Conservation (phyloP, 2,797 vertebrate species). For the Loriculus beryllinus region DNA sequence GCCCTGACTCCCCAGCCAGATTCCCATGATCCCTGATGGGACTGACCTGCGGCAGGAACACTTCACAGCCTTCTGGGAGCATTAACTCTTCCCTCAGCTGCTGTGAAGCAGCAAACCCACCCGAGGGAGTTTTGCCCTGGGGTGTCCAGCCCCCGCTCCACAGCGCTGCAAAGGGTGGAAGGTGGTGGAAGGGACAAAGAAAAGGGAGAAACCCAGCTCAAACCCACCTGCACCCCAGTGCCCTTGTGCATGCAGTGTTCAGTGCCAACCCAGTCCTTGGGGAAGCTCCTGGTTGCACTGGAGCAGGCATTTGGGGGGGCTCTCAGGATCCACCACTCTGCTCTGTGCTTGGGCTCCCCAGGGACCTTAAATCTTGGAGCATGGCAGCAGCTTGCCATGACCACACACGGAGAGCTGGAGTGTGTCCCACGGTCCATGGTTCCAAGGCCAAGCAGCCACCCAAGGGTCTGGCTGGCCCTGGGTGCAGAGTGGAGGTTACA, state of each 20-base stretch:
- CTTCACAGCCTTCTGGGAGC: background rate
- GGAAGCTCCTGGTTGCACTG: background rate
- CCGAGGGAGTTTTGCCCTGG: accelerated
- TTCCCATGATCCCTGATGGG: conserved; percentile 25
- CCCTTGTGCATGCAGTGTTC: accelerated
- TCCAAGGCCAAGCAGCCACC: background rate
- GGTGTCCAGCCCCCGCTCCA: background rate
- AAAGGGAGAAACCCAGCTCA: accelerated
- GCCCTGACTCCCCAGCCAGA: conserved; percentile 4
- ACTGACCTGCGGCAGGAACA: conserved; percentile 46
- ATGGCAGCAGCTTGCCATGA: background rate
- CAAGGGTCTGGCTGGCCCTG: background rate
- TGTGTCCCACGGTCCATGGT: accelerated
- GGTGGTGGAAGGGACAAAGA: background rate
- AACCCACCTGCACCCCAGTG: background rate
- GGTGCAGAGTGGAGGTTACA: accelerated
- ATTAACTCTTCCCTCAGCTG: conserved; percentile 9
- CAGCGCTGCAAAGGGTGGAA: background rate
- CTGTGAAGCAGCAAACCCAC: background rate
- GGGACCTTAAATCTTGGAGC: background rate
- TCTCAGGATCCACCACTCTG: accelerated
- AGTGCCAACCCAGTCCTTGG: accelerated
- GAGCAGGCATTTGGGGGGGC: accelerated
- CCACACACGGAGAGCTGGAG: accelerated
- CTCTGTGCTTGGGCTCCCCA: accelerated